Conservation (phyloP, 2,888 invertebrate species). For the Luffia ferchaultella region DNA sequence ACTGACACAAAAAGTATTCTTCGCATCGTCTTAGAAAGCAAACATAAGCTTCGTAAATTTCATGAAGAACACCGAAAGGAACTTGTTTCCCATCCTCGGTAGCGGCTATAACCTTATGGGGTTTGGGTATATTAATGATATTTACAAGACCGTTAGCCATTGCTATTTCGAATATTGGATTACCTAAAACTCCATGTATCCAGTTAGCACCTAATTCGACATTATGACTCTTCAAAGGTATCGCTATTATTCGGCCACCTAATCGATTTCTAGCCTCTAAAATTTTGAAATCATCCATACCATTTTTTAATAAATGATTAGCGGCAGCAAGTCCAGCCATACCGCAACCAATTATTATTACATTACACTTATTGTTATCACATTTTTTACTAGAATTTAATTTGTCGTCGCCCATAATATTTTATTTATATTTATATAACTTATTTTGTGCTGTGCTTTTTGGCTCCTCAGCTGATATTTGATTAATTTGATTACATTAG, state of each 20-base stretch:
- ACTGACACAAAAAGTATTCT: conserved; percentile 91
- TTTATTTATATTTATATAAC: conserved; percentile 11
- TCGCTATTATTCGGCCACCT: conserved; percentile 83
- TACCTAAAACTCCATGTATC: conserved; percentile 91
- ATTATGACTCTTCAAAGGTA: conserved; percentile 70
- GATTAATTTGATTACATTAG: too few species aligned
- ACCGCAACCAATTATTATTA: conserved; percentile 85
- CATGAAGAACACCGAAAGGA: conserved; percentile 82
- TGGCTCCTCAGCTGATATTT: conserved; percentile 18
- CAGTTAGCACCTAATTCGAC: conserved; percentile 92
- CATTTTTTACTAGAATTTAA: conserved; percentile 59
- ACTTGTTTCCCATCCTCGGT: conserved; percentile 90
- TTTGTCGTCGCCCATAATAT: conserved; percentile 61
- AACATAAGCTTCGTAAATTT: conserved; percentile 93
- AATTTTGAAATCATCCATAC: conserved; percentile 79
- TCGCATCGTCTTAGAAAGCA: conserved; percentile 91
- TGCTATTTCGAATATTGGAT: conserved; percentile 88
- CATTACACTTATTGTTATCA: conserved; percentile 68
- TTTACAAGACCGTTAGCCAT: conserved; percentile 85
- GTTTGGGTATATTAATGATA: conserved; percentile 84
- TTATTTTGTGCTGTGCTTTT: conserved; percentile 2
- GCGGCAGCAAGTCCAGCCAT: conserved; percentile 88
- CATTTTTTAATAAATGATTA: conserved; percentile 81
- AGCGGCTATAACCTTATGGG: conserved; percentile 89
- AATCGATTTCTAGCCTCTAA: conserved; percentile 83